Evolutionary conservation across 1,140 invertebrate species (phyloP), one percentile per base, ranked within the genome.

Genomic region (Calliphora vicina): DNA sequence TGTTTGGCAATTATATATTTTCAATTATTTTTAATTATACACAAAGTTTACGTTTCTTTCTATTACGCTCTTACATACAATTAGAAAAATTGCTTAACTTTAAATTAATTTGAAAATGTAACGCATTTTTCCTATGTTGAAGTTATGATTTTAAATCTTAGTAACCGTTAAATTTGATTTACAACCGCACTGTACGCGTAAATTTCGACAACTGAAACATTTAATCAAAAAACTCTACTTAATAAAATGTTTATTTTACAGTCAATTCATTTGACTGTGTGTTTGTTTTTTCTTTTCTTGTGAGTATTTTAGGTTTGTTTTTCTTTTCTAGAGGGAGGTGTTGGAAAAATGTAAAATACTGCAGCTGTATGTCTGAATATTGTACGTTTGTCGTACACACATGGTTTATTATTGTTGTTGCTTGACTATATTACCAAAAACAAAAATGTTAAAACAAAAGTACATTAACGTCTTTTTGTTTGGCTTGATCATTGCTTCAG

Each of bases 161-260:
- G 26, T 73, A 76, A 17, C 17, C 67, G 45, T 27, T 80, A 45
- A 45, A 83, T 25, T 43, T 74, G 3, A 13, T 27, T 57, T 13
- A 78, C 57, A 72, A 82, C 81, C 29, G 27, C 4, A 17, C 81
- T n/a, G 23, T 72, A 29, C 81, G 81, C 81, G 61, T 72, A 71
- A 43, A 45, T 45, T 73, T 67, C 29, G 9, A 61, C 61, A 82
- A 82, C 81, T 82, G 81, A 82, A 35, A 26, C 26, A 73, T 35
- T 57, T 35, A 26, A 29, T 12, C 29, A 82, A 13, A 9, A 42
- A 45, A 78, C 74, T 43, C 35, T 42, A 42, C 74, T 23, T 78
- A 78, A 78, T 78, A 78, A 78, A 78, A 78, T 78, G 74, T 78
- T 78, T 20, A 42, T 76, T 76, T 76, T 67, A 50, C 35, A 35